Conservation (phyloP, 2,888 invertebrate species). For the Abscondita cerata region DNA sequence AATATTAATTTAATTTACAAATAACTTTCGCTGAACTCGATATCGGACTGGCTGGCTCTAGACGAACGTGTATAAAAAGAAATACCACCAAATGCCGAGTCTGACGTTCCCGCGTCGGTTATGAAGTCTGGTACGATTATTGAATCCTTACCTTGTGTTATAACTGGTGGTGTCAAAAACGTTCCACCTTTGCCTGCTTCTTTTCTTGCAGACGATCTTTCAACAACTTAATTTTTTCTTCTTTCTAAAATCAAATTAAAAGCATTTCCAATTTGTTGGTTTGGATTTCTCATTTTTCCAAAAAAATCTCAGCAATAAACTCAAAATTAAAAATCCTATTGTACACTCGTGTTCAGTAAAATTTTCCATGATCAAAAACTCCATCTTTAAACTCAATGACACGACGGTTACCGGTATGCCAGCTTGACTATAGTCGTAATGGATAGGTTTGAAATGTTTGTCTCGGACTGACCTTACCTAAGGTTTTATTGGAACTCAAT, state of each 20-base stretch:
- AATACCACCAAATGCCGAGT: conserved; percentile 75
- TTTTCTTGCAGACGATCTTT: conserved; percentile 81
- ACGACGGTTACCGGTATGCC: no score
- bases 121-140: conserved; percentile 77
- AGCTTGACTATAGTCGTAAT: no score
- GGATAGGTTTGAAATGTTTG: no score
- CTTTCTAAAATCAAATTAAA: conserved; percentile 69
- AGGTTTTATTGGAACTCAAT: no score
- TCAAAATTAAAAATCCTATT: no score
- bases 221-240: conserved; percentile 84
- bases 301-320: no score
- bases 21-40: conserved; percentile 89
- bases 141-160: conserved; percentile 79
- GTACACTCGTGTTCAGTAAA: no score
- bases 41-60: conserved; percentile 84
- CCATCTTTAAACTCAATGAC: no score
- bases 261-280: no score
- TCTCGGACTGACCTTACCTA: no score
- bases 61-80: conserved; percentile 81
- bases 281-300: no score
- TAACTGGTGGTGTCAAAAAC: conserved; percentile 25
- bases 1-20: conserved; percentile 62
- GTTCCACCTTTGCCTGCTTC: conserved; percentile 66
- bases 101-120: conserved; percentile 78
- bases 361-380: no score